Base-by-base conservation (phyloP, 1,140 invertebrate species). In the Drosophila elegans region DNA sequence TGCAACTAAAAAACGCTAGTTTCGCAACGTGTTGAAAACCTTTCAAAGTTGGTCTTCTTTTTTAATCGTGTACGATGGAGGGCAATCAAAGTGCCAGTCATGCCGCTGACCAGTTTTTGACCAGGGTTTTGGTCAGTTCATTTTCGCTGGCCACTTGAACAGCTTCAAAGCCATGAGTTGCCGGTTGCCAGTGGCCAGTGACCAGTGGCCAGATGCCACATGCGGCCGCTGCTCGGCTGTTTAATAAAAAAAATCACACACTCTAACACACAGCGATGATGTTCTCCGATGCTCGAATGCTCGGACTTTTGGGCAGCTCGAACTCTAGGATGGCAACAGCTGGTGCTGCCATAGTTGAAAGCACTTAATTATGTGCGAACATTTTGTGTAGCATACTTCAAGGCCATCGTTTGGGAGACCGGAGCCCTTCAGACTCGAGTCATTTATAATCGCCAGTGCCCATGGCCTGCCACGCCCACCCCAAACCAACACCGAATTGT, bases 321-420 rank as follows among this genome's bases (percentile, higher is more conserved):
- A n/a, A 42, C 42, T 44, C 46, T 51, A 51, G 48, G 29, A 62
- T 13, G 64, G 55, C 39, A 60, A 52, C 55, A 68, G 64, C 64
- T 68, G 71, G 42, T 29, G 53, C 56, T 63, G 73, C 64, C 48
- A 57, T 49, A 54, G 56, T 62, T 53, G 61, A 46, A 59, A 57
- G 46, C 76, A 60, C 62, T 80, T 79, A 80, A 79, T 74, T 80
- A 74, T 80, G 76, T 74, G 69, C 69, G 53, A 74, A 78, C 75
- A 74, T 73, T 66, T 78, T 79, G 67, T 60, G 55, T 73, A 34
- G 38, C 39, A 44, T 10, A 25, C 32, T 53, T 38, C 49, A 66
- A 25, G 61, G 54, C 21, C 51, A 4, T 29, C 9, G n/a, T 25
- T 6, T n/a, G n/a, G 3, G 7, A 7, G 2, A 5, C 29, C 29